Percentiles rank a stretch among this genome's conserved stretches.
Evolutionary conservation across 2,113 vertebrate genomes (phyloP).

Genomic region (human): DNA sequence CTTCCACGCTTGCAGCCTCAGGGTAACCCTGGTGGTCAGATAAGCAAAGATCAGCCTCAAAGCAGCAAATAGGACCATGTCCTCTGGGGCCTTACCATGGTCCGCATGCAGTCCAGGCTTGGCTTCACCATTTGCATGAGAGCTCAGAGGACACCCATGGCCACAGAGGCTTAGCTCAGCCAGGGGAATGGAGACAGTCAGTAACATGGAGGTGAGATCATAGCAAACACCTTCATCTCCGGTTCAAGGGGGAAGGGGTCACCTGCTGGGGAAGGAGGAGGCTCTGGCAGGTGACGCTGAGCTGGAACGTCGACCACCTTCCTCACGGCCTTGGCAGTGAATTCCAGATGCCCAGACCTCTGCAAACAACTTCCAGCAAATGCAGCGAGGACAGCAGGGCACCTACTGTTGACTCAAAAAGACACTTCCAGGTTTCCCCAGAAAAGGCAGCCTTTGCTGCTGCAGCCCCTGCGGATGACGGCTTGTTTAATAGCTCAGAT

Average conservation of each 20-base stretch:
- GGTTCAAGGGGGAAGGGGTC: neutral
- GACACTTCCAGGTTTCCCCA: neutral
- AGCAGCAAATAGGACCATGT: neutral
- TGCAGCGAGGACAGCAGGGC: fast-evolving
- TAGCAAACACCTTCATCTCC: neutral
- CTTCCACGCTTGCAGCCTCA: neutral
- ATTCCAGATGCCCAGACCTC: neutral
- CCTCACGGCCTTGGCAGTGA: neutral
- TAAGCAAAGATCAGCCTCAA: neutral
- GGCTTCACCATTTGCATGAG: neutral
- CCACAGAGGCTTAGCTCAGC: neutral
- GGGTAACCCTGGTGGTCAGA: neutral
- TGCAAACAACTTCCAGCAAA: neutral
- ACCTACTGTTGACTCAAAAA: too few relatives aligned
- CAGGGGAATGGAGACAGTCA: neutral
- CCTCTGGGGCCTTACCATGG: fast-evolving
- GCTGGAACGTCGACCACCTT: neutral
- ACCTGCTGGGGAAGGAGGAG: neutral
- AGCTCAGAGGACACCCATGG: neutral
- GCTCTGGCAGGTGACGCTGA: neutral
- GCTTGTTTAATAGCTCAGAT: neutral
- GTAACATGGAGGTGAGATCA: neutral
- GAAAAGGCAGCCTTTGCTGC: neutral
- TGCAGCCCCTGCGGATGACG: fast-evolving
- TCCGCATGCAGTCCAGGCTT: neutral